These are phyloP conservation scores for Nothoprocta perdicaria DNA, from an alignment of 2,113 vertebrate genomes.

Conservation along the genomic window DNA sequence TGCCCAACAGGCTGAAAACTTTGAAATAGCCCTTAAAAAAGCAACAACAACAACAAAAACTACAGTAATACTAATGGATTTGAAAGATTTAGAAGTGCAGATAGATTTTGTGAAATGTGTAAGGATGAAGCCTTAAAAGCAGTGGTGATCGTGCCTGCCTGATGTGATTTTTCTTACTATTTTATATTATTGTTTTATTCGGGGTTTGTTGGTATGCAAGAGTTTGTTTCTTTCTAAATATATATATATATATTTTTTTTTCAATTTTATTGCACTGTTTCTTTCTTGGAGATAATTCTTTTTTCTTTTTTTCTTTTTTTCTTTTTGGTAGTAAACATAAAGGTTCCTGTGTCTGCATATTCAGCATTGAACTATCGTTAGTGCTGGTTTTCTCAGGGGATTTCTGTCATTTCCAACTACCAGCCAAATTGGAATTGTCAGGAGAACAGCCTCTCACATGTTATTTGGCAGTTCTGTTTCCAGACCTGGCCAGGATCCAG, in stretches of 20 bases:
- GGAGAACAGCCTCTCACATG: constrained; percentile 68
- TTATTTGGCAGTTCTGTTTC: constrained; percentile 65
- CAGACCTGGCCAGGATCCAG: constrained; percentile 51
- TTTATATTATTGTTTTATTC: background rate
- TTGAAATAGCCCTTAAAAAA: constrained; percentile 36
- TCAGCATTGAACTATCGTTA: background rate
- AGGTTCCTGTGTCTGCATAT: background rate
- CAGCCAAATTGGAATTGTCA: constrained; percentile 68
- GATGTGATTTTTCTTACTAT: background rate
- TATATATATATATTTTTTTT: background rate
- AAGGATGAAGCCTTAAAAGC: background rate
- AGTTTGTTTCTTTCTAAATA: background rate
- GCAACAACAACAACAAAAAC: background rate
- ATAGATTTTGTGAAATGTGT: constrained; percentile 12
- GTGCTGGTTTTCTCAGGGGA: constrained; percentile 32
- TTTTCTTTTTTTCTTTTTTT: background rate
- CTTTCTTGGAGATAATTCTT: background rate
- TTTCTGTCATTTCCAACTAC: constrained; percentile 60
- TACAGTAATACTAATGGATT: constrained; percentile 38
- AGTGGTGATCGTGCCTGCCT: background rate
- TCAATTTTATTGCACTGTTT: background rate
- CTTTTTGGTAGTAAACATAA: background rate
- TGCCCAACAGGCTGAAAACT: constrained; percentile 65
- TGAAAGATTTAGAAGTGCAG: constrained; percentile 34
- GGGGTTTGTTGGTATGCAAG: background rate